A percentile compares a stretch with the other conserved stretches of the same genome.
Evolutionary conservation across 1,140 invertebrate species (phyloP).

Genomic region (Arion vulgaris): DNA sequence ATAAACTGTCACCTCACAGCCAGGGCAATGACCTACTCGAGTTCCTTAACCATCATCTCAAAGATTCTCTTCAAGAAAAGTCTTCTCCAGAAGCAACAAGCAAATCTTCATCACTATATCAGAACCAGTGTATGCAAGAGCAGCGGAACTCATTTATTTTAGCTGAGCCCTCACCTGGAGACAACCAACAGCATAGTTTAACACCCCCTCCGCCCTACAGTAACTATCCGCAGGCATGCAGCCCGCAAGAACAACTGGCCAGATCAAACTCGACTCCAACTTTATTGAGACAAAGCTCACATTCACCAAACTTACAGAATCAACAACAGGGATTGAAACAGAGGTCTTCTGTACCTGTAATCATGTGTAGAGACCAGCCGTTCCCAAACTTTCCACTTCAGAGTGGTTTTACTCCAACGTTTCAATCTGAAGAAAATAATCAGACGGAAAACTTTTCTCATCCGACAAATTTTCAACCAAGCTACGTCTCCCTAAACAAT

Average conservation of each 20-base stretch:
- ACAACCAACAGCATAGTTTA: not conserved
- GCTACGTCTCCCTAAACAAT: not conserved
- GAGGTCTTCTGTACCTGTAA: not conserved
- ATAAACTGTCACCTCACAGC: conserved; percentile 23
- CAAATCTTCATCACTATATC: not conserved
- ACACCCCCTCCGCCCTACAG: not conserved
- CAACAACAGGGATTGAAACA: not conserved
- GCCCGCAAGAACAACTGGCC: not conserved
- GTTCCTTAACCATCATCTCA: conserved; percentile 30
- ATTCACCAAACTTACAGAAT: not conserved
- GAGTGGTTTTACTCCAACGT: not conserved
- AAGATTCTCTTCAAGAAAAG: conserved; percentile 9
- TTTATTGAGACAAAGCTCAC: not conserved
- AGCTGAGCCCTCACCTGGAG: not conserved
- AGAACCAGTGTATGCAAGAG: not conserved
- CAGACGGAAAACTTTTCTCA: not conserved
- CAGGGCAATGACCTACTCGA: conserved; percentile 25
- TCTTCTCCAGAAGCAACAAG: not conserved
- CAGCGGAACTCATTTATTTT: conserved; percentile 10
- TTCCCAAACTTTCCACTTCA: conserved; percentile 19
- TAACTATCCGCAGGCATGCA: not conserved
- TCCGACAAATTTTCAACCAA: not conserved
- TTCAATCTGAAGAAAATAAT: not conserved
- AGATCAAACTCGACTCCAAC: conserved; percentile 11
- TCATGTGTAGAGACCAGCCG: not conserved